Evolutionary conservation across 2,113 vertebrate species (phyloP).

Genomic region (Osmerus mordax): DNA sequence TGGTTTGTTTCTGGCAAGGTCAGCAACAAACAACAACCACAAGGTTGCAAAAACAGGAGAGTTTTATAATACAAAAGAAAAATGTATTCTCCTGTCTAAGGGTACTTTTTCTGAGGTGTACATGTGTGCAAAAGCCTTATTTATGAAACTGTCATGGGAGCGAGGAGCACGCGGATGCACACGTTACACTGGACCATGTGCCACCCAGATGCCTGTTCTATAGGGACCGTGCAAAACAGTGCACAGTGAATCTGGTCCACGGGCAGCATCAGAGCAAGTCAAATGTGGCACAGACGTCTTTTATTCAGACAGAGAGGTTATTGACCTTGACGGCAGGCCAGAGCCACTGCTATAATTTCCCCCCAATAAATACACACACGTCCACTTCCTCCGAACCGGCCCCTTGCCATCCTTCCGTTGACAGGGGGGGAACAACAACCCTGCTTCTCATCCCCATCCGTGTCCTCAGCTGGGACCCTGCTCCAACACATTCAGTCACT

Average conservation of each 20-base stretch:
- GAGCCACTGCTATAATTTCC: conserved; percentile 16
- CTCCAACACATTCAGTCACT: conserved; percentile 26
- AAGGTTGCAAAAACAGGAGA: neutral
- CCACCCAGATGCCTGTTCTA: conserved; percentile 51
- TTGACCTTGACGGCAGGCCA: conserved; percentile 30
- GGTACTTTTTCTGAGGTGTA: neutral
- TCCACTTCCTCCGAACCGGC: conserved; percentile 4
- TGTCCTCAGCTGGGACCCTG: conserved; percentile 18
- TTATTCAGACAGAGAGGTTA: conserved; percentile 25
- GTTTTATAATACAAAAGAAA: neutral
- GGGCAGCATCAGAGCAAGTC: conserved; percentile 16
- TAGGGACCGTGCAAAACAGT: conserved; percentile 29
- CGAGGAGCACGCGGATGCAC: neutral
- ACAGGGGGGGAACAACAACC: conserved; percentile 22
- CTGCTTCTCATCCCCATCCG: conserved; percentile 41
- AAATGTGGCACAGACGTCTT: conserved; percentile 20
- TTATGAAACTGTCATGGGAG: conserved; percentile 11
- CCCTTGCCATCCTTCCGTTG: conserved; percentile 15
- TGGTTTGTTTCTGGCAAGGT: no score
- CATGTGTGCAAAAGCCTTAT: neutral
- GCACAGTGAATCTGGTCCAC: conserved; percentile 42
- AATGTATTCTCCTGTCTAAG: neutral
- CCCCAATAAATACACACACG: conserved; percentile 10
- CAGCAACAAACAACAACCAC: neutral
- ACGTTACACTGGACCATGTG: conserved; percentile 44